These are phyloP conservation scores for Argopecten irradians DNA, from an alignment of 1,140 invertebrate species.

Conservation along the genomic window DNA sequence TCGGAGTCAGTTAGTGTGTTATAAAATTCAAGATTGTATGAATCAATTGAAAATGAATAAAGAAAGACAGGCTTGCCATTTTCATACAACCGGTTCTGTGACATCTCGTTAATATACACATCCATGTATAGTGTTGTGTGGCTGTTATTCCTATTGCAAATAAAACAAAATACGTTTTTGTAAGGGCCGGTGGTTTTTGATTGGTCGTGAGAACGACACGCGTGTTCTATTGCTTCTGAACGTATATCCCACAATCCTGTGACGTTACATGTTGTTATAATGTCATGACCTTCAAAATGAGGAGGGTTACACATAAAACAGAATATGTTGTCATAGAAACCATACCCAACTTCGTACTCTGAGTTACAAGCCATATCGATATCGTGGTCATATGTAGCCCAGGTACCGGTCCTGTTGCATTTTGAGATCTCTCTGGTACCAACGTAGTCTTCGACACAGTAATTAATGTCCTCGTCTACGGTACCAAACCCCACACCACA, in stretches of 20 bases:
- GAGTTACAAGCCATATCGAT: conserved; percentile 27
- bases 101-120: neutral
- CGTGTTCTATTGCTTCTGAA: neutral
- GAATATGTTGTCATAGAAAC: conserved; percentile 28
- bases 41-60: neutral
- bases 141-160: conserved; percentile 31
- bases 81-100: neutral
- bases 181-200: neutral
- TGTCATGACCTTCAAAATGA: too few species aligned
- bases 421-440: neutral
- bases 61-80: neutral
- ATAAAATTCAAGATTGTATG: neutral
- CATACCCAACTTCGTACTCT: neutral
- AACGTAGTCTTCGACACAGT: neutral
- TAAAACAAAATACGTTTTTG: conserved; percentile 34
- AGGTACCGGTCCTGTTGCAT: conserved; percentile 28
- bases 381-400: neutral
- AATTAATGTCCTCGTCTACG: neutral
- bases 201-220: neutral
- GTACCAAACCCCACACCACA: neutral
- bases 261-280: conserved; percentile 29
- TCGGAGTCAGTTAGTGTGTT: neutral
- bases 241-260: conserved; percentile 24
- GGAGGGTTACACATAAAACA: conserved; percentile 38
- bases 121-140: neutral